Percentiles rank a stretch among this genome's conserved stretches.
Evolutionary conservation across 2,888 invertebrate genomes (phyloP).

Genomic region (Drosophila pseudotalamancana): DNA sequence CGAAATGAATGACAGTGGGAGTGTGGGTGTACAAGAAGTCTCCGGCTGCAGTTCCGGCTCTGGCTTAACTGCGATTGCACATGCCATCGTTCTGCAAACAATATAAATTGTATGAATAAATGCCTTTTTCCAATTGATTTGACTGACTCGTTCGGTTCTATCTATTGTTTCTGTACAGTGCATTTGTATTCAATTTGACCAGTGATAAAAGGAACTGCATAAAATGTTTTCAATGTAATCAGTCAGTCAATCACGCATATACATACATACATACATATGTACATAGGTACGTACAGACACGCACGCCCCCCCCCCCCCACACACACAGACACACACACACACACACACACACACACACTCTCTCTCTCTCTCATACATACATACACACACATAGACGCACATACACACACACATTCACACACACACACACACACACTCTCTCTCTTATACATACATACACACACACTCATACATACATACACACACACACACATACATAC

Average conservation of each 20-base stretch:
- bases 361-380: too few species aligned
- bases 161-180: slow-evolving; percentile 37
- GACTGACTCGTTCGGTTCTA: slow-evolving; percentile 38
- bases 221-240: slow-evolving; percentile 76
- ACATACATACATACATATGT: background rate
- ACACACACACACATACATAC: too few species aligned
- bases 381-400: too few species aligned
- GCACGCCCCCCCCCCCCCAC: background rate
- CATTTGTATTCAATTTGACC: slow-evolving; percentile 64
- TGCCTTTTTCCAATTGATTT: slow-evolving; percentile 72
- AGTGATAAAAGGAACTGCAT: slow-evolving; percentile 79
- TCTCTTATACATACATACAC: too few species aligned
- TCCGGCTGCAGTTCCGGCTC: background rate
- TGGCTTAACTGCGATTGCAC: slow-evolving; percentile 25
- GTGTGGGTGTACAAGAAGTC: background rate
- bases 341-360: background rate
- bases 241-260: slow-evolving; percentile 31
- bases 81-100: slow-evolving; percentile 56
- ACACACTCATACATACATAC: too few species aligned
- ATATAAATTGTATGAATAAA: slow-evolving; percentile 79
- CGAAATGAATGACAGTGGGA: background rate
- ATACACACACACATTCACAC: too few species aligned
- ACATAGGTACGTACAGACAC: too few species aligned
- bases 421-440: too few species aligned
- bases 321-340: background rate